These are phyloP conservation scores for Muschampia staudingeri DNA, from an alignment of 2,888 invertebrate genomes.

Conservation along the genomic window DNA sequence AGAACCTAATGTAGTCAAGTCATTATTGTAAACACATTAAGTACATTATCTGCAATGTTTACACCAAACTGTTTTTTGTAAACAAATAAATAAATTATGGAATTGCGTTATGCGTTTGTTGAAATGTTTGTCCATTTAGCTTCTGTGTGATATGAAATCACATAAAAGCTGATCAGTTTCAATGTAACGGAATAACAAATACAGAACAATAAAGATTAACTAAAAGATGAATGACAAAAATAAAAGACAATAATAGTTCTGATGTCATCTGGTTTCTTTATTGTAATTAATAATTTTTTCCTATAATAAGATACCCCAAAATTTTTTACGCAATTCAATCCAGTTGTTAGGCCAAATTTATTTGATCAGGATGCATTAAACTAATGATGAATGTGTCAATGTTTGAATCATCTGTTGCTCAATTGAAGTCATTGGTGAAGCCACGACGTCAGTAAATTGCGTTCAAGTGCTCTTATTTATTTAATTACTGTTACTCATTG, in stretches of 20 bases:
- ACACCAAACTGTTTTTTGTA: too few relatives aligned
- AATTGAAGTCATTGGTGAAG: conserved; percentile 76
- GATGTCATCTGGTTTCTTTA: background rate
- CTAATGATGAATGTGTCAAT: conserved; percentile 74
- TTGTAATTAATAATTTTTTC: background rate
- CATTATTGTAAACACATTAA: too few relatives aligned
- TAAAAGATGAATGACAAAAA: too few relatives aligned
- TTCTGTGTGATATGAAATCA: too few relatives aligned
- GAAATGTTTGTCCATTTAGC: too few relatives aligned
- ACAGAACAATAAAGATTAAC: too few relatives aligned
- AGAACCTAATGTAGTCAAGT: too few relatives aligned
- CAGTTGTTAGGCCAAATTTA: conserved; percentile 68
- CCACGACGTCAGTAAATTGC: conserved; percentile 67
- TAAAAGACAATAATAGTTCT: background rate
- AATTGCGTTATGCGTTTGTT: too few relatives aligned
- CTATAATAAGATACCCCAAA: background rate
- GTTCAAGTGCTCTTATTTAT: conserved; percentile 62
- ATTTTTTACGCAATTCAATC: conserved; percentile 40
- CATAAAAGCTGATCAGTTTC: too few relatives aligned
- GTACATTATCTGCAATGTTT: too few relatives aligned
- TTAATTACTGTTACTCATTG: conserved; percentile 58
- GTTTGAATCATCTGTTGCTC: conserved; percentile 81
- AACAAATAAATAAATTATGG: too few relatives aligned
- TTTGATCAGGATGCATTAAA: conserved; percentile 68
- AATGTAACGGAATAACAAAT: too few relatives aligned